These are phyloP conservation scores for Lycophotia porphyrea DNA, from an alignment of 2,888 invertebrate species.

Conservation along the genomic window DNA sequence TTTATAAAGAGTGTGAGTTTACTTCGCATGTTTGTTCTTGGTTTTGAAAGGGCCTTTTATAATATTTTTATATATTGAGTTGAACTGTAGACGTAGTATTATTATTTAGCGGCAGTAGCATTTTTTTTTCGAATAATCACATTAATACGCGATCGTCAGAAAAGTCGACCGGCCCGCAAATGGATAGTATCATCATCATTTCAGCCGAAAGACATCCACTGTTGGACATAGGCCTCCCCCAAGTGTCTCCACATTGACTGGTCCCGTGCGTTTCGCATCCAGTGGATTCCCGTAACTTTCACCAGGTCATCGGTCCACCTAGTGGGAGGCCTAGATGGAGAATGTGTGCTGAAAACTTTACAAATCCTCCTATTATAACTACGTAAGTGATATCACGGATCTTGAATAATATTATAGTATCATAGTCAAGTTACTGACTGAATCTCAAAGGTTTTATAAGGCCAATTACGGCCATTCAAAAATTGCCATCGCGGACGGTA, in stretches of 20 bases:
- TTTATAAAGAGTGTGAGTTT: slow-evolving; percentile 91
- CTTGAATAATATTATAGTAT: too few species aligned
- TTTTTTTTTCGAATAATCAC: neutral
- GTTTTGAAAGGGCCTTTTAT: neutral
- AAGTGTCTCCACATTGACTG: too few species aligned
- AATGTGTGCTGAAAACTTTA: slow-evolving; percentile 93
- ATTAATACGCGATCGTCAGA: neutral
- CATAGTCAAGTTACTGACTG: neutral
- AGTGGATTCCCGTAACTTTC: too few species aligned
- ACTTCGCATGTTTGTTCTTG: slow-evolving; percentile 10
- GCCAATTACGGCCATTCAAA: slow-evolving; percentile 83
- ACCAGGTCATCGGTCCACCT: too few species aligned
- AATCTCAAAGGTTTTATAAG: slow-evolving; percentile 54
- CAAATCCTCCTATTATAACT: slow-evolving; percentile 58
- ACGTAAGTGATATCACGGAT: too few species aligned
- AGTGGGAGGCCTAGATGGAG: too few species aligned
- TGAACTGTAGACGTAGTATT: neutral
- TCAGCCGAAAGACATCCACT: too few species aligned
- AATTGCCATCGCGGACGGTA: slow-evolving; percentile 88
- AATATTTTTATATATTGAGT: too few species aligned
- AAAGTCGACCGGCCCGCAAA: too few species aligned
- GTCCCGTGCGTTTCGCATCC: too few species aligned
- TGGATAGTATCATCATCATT: too few species aligned
- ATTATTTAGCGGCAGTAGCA: neutral
- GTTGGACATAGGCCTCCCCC: too few species aligned